phyloP scores from a whole-genome alignment of 2,888 invertebrate genomes.

The Scrobipalpa atriplicella region DNA sequence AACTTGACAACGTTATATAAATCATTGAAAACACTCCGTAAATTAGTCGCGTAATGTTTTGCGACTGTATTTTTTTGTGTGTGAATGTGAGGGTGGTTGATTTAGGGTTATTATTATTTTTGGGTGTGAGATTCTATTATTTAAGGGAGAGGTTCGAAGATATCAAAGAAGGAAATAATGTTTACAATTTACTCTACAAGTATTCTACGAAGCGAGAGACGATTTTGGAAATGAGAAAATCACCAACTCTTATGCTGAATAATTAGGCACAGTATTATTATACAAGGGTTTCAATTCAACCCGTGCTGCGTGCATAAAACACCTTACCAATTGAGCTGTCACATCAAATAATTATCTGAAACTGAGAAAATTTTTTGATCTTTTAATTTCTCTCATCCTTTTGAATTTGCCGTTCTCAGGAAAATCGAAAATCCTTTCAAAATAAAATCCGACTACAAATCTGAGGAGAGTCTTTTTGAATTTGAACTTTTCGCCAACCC shows the following conservation, averaged over 20 bases:
- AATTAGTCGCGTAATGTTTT: constrained; percentile 29
- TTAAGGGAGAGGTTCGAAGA: not conserved
- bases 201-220: no score
- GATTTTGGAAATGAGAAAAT: not conserved
- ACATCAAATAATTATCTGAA: no score
- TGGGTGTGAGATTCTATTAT: constrained; percentile 14
- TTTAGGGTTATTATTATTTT: constrained; percentile 16
- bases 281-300: not conserved
- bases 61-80: constrained; percentile 23
- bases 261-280: no score
- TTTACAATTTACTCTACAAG: no score
- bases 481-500: not conserved
- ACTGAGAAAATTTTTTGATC: no score
- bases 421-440: no score
- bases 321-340: no score
- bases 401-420: no score
- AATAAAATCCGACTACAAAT: no score
- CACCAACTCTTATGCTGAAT: not conserved
- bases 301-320: no score
- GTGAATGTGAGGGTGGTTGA: constrained; percentile 9
- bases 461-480: no score
- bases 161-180: not conserved
- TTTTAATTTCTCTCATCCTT: no score
- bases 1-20: constrained; percentile 35
- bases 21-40: constrained; percentile 38